These are phyloP conservation scores for Antechinus flavipes DNA, from an alignment of 2,113 vertebrate genomes.

Conservation along the genomic window DNA sequence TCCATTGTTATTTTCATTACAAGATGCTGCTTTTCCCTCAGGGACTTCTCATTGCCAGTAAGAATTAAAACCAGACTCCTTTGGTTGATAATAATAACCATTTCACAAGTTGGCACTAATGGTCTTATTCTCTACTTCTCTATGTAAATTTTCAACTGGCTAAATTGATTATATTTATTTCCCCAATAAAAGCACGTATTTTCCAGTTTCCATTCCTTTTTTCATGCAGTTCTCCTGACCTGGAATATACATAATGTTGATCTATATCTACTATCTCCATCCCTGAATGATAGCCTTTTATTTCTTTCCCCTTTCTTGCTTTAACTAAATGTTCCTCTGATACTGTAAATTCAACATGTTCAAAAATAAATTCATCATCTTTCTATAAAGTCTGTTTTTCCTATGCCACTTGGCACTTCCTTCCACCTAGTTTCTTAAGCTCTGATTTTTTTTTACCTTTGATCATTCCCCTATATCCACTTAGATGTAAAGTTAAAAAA, in stretches of 20 bases:
- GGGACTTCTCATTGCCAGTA: neutral
- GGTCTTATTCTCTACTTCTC: neutral
- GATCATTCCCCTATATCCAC: neutral
- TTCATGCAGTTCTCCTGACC: constrained; percentile 18
- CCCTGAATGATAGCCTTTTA: neutral
- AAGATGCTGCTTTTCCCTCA: neutral
- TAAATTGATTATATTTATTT: neutral
- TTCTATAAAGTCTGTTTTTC: neutral
- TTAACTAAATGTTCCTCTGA: neutral
- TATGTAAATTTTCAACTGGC: neutral
- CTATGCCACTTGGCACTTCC: neutral
- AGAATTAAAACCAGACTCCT: neutral
- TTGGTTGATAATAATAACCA: neutral
- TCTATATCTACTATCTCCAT: neutral
- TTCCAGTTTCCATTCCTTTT: constrained; percentile 12
- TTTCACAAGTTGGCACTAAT: neutral
- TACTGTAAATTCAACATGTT: neutral
- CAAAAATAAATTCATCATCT: neutral
- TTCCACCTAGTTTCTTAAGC: neutral
- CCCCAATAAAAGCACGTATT: neutral
- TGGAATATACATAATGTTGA: neutral
- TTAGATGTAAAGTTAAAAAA: neutral
- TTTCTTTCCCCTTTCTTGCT: neutral
- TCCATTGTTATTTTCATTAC: neutral
- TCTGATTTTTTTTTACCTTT: neutral